Evolutionary conservation across 2,888 invertebrate genomes (phyloP).

Genomic region (Netelia melanura): DNA sequence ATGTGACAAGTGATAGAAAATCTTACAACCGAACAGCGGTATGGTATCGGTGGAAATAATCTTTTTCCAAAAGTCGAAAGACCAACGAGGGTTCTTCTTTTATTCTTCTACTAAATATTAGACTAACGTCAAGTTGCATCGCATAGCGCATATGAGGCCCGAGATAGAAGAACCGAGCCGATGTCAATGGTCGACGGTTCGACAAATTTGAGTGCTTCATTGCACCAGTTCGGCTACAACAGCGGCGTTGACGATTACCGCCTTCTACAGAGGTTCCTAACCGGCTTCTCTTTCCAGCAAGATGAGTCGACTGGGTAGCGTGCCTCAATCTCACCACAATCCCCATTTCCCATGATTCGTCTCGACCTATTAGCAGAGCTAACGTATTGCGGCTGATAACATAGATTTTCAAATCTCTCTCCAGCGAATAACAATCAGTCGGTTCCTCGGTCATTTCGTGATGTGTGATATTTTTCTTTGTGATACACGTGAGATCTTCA

Average conservation of each 20-base stretch:
- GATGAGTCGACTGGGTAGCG: background rate
- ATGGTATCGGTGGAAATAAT: background rate
- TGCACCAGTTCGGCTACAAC: background rate
- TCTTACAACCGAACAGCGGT: conserved; percentile 9
- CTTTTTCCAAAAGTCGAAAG: background rate
- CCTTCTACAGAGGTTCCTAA: background rate
- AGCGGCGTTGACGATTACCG: background rate
- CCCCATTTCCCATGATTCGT: conserved; percentile 39
- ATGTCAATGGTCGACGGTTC: background rate
- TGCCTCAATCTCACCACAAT: conserved; percentile 15
- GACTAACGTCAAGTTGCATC: conserved; percentile 24
- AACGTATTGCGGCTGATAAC: conserved; percentile 19
- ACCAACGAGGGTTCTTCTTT: background rate
- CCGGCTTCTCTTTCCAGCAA: background rate
- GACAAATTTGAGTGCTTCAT: background rate
- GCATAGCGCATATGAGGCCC: background rate
- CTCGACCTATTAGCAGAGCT: conserved; percentile 24
- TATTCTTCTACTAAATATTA: conserved; percentile 12
- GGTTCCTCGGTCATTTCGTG: conserved; percentile 22
- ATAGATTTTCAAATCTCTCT: conserved; percentile 26
- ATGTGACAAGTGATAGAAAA: background rate
- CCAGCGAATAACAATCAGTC: background rate
- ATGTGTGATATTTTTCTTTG: background rate
- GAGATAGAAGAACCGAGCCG: conserved; percentile 2
- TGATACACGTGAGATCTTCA: background rate